These are phyloP conservation scores for Glaucopsyche alexis DNA, from an alignment of 2,888 invertebrate genomes.

Conservation along the genomic window DNA sequence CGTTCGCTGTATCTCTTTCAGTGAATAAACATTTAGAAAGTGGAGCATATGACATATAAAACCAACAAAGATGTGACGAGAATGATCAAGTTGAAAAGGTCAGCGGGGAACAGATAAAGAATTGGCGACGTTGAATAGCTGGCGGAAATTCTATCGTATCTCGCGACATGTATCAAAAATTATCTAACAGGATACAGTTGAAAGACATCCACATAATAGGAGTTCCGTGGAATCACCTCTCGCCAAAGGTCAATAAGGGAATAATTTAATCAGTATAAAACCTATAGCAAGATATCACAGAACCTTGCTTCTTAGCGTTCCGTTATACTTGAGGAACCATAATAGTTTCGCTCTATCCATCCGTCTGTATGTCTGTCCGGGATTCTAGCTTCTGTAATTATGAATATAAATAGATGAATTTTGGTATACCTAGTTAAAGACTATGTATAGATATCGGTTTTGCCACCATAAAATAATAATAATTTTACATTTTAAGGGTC, in stretches of 20 bases:
- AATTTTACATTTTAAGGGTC: too few relatives aligned
- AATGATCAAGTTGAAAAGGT: conserved; percentile 26
- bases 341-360: too few relatives aligned
- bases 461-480: too few relatives aligned
- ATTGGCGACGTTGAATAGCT: conserved; percentile 9
- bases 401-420: too few relatives aligned
- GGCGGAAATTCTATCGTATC: conserved; percentile 5
- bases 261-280: not conserved
- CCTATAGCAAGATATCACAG: not conserved
- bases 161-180: conserved; percentile 18
- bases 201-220: conserved; percentile 2
- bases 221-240: not conserved
- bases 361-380: too few relatives aligned
- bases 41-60: conserved; percentile 19
- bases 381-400: too few relatives aligned
- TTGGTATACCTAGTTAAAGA: too few relatives aligned
- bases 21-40: conserved; percentile 17
- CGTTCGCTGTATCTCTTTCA: conserved; percentile 12
- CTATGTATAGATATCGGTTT: too few relatives aligned
- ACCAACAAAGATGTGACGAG: conserved; percentile 16
- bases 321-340: too few relatives aligned
- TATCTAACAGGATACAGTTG: conserved; percentile 17
- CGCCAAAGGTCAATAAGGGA: not conserved
- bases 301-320: not conserved
- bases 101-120: conserved; percentile 22